Base-by-base conservation (phyloP, 2,113 vertebrate species). In the Dicaeum eximium region DNA sequence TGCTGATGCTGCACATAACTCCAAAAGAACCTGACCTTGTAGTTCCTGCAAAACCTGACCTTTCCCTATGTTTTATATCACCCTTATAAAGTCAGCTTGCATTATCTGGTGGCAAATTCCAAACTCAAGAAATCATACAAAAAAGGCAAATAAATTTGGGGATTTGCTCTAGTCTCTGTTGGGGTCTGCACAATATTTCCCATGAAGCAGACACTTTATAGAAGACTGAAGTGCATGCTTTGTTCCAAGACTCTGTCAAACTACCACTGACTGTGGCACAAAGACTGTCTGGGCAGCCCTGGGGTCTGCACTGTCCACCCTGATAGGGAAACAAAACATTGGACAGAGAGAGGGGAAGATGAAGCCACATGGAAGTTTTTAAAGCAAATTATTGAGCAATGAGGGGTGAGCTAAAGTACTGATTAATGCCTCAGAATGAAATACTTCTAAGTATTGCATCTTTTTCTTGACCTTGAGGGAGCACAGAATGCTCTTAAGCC, bases 401-500 rank as follows among this genome's bases (percentile, higher is more conserved):
- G 7, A 78, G 71, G 31, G 28, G n/a, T 81, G 56, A 94, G 44
- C 37, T 91, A 51, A 90, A 90, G 31, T 56, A 67, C 70, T 71
- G 44, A 57, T 42, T 66, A 91, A 79, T 91, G 73, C 57, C 70
- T 94, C 62, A 87, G 73, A 83, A 65, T 45, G 45, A 94, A 64
- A 40, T 23, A 64, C 53, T 93, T 87, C 27, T 80, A 81, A 94
- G 78, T 40, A 91, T 53, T 91, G 33, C 51, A 79, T 85, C 80
- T 93, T 86, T 89, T 92, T 67, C 51, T 67, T 96, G 84, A 90
- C 87, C 87, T 91, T 90, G 62, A 94, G 70, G 44, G 84, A 85
- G 22, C 53, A 79, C 19, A 56, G 66, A 91, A 82, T 69, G 70
- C 81, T 87, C 90, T 87, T 87, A 79, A 67, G 70, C 28, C 69